A percentile compares a stretch with the other conserved stretches of the same genome.
These are phyloP conservation scores for Smittia sp. DNA, from an alignment of 2,888 invertebrate species.

Conservation along the genomic window DNA sequence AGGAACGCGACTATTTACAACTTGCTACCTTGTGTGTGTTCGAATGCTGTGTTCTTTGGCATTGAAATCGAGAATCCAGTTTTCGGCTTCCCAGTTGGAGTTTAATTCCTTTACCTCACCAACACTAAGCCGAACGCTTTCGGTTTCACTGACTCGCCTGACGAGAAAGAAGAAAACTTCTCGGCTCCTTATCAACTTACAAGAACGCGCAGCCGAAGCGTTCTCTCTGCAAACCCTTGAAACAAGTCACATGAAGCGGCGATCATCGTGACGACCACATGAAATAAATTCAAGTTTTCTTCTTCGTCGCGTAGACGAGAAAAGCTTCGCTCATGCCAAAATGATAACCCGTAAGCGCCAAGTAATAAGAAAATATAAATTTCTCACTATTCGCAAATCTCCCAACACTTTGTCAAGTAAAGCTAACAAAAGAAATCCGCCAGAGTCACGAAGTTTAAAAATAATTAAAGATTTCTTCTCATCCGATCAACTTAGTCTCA, in stretches of 20 bases:
- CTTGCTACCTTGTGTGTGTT: neutral
- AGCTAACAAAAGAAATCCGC: neutral
- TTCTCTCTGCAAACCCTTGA: neutral
- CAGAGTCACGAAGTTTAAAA: neutral
- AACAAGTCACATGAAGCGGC: neutral
- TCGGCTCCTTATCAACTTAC: neutral
- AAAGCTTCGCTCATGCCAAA: too few species aligned
- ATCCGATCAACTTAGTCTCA: neutral
- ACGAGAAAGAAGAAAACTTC: neutral
- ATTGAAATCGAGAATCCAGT: neutral
- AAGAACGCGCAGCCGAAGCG: neutral
- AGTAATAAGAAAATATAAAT: too few species aligned
- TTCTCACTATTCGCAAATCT: too few species aligned
- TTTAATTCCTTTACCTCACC: neutral
- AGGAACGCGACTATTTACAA: conserved; percentile 5
- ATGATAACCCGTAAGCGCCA: neutral
- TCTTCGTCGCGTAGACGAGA: too few species aligned
- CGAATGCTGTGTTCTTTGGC: neutral
- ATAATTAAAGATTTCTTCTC: neutral
- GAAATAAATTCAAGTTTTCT: too few species aligned
- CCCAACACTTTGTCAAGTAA: too few species aligned
- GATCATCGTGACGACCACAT: too few species aligned
- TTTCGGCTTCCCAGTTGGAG: neutral
- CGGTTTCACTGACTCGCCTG: neutral
- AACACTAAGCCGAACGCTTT: neutral